A percentile compares a stretch with the other conserved stretches of the same genome.
Evolutionary conservation across 2,888 invertebrate genomes (phyloP).

Genomic region (Argyra leucocephala): DNA sequence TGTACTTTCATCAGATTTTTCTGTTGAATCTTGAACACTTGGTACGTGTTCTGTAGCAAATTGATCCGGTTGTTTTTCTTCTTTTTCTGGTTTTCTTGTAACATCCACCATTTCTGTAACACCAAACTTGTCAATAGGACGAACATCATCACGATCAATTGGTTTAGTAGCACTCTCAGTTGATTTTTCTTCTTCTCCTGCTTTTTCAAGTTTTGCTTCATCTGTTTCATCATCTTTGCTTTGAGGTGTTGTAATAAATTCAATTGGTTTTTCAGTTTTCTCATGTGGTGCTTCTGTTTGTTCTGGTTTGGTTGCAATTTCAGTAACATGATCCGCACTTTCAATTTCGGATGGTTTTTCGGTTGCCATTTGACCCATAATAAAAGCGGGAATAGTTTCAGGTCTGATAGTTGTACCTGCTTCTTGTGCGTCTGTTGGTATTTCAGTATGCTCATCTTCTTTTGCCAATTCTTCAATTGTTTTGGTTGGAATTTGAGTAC

Average conservation of each 20-base stretch:
- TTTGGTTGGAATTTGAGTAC: conserved; percentile 8
- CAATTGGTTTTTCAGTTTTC: background rate
- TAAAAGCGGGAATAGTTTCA: conserved; percentile 8
- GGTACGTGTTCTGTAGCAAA: background rate
- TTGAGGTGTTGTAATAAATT: background rate
- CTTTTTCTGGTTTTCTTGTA: background rate
- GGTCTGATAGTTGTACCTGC: conserved; percentile 14
- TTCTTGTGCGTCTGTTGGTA: conserved; percentile 17
- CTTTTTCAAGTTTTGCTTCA: conserved; percentile 5
- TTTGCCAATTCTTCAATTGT: conserved; percentile 9
- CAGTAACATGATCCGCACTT: conserved; percentile 14
- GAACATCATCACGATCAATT: conserved; percentile 15
- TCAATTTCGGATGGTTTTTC: conserved; percentile 15
- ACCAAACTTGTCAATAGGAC: background rate
- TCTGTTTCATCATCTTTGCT: conserved; percentile 13
- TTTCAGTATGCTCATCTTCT: conserved; percentile 13
- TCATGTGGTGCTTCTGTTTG: background rate
- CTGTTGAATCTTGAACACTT: background rate
- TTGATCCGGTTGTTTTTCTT: background rate
- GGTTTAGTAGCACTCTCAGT: conserved; percentile 12
- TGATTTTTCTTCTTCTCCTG: background rate
- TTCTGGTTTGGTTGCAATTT: conserved; percentile 17
- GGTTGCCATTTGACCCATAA: conserved; percentile 9
- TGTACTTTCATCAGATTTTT: background rate
- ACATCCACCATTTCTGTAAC: conserved; percentile 12